These are phyloP conservation scores for Myiotriccus ornatus DNA, from an alignment of 2,797 vertebrate species.

Conservation along the genomic window DNA sequence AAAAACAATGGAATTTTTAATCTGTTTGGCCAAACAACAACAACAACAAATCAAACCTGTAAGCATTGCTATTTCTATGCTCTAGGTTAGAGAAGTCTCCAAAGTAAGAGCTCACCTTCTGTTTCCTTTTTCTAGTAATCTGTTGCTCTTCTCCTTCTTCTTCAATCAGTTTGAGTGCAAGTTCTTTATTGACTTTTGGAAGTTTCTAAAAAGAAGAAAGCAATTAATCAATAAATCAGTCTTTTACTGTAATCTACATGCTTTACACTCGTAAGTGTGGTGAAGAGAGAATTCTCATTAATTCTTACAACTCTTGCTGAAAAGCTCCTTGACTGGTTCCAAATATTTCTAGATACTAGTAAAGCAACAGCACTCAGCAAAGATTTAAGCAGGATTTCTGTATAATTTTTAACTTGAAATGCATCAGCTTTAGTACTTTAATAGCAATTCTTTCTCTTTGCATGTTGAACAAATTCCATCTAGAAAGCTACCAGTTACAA, in stretches of 20 bases:
- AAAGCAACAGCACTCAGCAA: not conserved
- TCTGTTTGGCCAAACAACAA: not conserved
- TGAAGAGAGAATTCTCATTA: not conserved
- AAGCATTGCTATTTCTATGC: not conserved
- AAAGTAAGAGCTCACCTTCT: slow-evolving; percentile 79
- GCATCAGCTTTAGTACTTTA: not conserved
- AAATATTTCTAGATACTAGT: not conserved
- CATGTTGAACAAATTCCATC: not conserved
- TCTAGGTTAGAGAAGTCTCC: not conserved
- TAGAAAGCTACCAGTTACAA: not conserved
- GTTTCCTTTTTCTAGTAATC: slow-evolving; percentile 85
- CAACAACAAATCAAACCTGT: not conserved
- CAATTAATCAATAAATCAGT: not conserved
- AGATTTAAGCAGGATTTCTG: not conserved
- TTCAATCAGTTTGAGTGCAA: slow-evolving; percentile 95
- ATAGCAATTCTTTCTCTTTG: not conserved
- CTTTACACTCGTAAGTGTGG: not conserved
- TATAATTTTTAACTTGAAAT: not conserved
- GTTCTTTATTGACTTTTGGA: slow-evolving; percentile 94
- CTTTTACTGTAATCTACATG: not conserved
- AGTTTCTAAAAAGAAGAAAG: slow-evolving; percentile 80
- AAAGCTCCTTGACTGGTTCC: not conserved
- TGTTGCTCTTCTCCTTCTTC: slow-evolving; percentile 84
- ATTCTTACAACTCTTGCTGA: not conserved
- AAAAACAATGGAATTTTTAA: not conserved